A percentile compares a stretch with the other conserved stretches of the same genome.
Conservation (phyloP, 2,113 vertebrate species). For the Xenopus borealis region DNA sequence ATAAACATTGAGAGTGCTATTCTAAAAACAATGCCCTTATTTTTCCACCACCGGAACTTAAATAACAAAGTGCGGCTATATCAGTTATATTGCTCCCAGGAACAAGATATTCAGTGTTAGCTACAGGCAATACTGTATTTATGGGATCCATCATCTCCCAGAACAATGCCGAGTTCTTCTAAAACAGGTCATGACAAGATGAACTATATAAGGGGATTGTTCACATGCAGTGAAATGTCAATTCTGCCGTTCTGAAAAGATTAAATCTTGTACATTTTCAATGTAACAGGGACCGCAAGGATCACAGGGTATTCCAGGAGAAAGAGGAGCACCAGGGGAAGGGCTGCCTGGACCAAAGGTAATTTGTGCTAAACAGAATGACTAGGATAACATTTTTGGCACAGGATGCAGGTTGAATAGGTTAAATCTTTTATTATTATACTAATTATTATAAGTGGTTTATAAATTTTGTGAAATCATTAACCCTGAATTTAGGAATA, state of each 20-base stretch:
- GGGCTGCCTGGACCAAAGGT: conserved; percentile 87
- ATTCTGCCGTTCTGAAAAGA: background rate
- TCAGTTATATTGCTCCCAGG: background rate
- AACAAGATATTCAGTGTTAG: conserved; percentile 13
- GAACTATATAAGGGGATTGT: conserved; percentile 28
- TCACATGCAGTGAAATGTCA: background rate
- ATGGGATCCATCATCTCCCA: conserved; percentile 39
- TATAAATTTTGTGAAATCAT: no score
- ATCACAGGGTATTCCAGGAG: conserved; percentile 81
- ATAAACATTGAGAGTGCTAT: background rate
- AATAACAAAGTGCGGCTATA: background rate
- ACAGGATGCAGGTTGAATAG: no score
- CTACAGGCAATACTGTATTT: conserved; percentile 39
- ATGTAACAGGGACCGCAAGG: conserved; percentile 81
- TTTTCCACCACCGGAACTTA: background rate
- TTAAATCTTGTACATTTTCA: conserved; percentile 29
- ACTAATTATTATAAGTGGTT: no score
- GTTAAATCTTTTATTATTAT: no score
- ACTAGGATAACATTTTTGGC: no score
- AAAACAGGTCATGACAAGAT: conserved; percentile 45
- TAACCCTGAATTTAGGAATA: no score
- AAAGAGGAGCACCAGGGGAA: conserved; percentile 78
- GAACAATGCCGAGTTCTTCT: conserved; percentile 22
- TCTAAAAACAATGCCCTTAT: background rate
- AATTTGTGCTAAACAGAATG: conserved; percentile 26